These are phyloP conservation scores for Dromius quadrimaculatus DNA, from an alignment of 2,888 invertebrate species.

Conservation along the genomic window DNA sequence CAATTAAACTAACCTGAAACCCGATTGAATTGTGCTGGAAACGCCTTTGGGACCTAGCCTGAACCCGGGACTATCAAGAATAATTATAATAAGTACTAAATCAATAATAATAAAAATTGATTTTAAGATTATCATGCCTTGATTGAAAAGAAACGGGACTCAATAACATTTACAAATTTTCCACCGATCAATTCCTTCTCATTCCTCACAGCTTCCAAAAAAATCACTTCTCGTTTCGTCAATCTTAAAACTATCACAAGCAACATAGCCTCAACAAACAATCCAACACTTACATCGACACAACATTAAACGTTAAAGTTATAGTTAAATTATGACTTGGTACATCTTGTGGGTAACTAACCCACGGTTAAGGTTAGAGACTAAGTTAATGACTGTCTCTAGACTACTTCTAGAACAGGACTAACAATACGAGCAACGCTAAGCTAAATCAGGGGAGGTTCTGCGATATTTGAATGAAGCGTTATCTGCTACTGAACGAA, in stretches of 20 bases:
- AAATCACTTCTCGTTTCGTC: neutral
- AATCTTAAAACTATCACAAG: conserved; percentile 10
- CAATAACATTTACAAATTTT: neutral
- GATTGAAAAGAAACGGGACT: neutral
- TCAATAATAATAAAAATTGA: no score
- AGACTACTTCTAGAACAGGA: conserved; percentile 2
- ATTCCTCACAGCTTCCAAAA: neutral
- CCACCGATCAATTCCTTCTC: neutral
- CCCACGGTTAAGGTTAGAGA: conserved; percentile 1
- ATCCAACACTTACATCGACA: conserved; percentile 16
- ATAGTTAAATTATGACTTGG: conserved; percentile 26
- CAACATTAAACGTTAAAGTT: conserved; percentile 16
- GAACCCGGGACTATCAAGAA: no score
- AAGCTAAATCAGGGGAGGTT: conserved; percentile 62
- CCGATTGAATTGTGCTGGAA: no score
- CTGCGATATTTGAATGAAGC: conserved; percentile 64
- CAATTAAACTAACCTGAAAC: no score
- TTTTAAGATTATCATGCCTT: no score
- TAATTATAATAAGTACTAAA: no score
- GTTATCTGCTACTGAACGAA: conserved; percentile 63
- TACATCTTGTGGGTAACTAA: neutral
- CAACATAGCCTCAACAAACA: neutral
- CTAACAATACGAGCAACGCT: conserved; percentile 43
- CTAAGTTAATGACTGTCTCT: conserved; percentile 6
- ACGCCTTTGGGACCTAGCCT: no score